Evolutionary conservation across 2,888 invertebrate genomes (phyloP), one percentile per base, ranked within the genome.

Genomic region (Ectemnius cavifrons): DNA sequence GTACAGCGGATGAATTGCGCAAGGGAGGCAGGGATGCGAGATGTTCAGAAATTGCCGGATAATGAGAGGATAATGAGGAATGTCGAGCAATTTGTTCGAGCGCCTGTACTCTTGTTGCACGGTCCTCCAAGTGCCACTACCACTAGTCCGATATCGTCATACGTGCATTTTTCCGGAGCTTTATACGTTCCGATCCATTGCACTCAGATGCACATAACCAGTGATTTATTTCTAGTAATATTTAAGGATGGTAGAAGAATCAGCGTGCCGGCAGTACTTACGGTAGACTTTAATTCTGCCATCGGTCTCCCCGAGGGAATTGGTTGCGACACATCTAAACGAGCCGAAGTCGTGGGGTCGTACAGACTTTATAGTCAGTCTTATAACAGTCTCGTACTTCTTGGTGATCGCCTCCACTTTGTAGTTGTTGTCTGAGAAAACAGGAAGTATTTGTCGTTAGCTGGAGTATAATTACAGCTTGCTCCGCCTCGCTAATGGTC

Each of bases 281-380:
- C 92, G 90, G 78, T 92, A 91, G 63, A 92, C 80, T 81, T 91
- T 91, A 79, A 92, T 92, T 79, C 89, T 90, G 18, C 92, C 92
- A 73, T 92, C 92, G 16, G 92, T 92, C 71, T 91, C 91, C 47
- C 92, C 92, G n/a, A 92, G 86, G 18, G 91, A 91, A 82, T 92
- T 92, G 52, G 92, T 92, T 46, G 92, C 91, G 64, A 92, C 87
- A 75, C 92, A 92, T 66, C 88, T 87, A 78, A 91, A 92, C 49
- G 89, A 86, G 45, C 91, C 91, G 63, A 89, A 91, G 83, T 92
- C 92, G 72, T 88, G 87, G 2, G 81, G 68, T 62, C 90, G 87
- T 20, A 92, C 88, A n/a, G 90, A 86, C 52, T 85, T 86, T 71
- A 92, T 91, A 62, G 89, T 91, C 60, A 92, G 85, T 80, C 87